Conservation (phyloP, 2,113 vertebrate genomes). For the Globicephala melas region DNA sequence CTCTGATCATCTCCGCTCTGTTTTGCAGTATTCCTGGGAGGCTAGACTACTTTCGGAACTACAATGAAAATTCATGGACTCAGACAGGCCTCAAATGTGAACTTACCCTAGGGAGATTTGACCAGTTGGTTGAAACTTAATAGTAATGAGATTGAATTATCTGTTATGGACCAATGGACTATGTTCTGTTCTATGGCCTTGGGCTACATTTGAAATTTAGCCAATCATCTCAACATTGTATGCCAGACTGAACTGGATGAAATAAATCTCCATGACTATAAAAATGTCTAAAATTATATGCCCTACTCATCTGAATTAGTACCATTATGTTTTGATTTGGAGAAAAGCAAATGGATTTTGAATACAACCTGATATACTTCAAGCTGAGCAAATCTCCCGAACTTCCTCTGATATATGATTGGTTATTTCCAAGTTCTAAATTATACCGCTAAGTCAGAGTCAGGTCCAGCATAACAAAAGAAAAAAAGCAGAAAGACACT, state of each 20-base stretch:
- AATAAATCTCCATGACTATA: not conserved
- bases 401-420: not conserved
- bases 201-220: not conserved
- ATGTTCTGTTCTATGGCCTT: not conserved
- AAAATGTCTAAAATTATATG: conserved; percentile 5
- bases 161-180: not conserved
- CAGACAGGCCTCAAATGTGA: not conserved
- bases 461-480: not conserved
- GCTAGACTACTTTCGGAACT: not conserved
- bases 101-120: not conserved
- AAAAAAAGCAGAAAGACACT: not conserved
- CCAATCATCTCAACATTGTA: not conserved
- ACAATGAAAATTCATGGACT: not conserved
- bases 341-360: not conserved
- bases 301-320: not conserved
- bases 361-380: not conserved
- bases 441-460: not conserved
- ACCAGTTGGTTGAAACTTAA: not conserved
- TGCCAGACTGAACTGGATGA: not conserved
- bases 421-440: conserved; percentile 27
- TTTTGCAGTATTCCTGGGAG: not conserved
- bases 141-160: not conserved
- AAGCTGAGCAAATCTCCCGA: not conserved
- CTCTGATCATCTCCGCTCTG: not conserved
- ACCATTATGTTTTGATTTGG: not conserved